phyloP scores from a whole-genome alignment of 2,113 vertebrate genomes.

The Lontra canadensis region DNA sequence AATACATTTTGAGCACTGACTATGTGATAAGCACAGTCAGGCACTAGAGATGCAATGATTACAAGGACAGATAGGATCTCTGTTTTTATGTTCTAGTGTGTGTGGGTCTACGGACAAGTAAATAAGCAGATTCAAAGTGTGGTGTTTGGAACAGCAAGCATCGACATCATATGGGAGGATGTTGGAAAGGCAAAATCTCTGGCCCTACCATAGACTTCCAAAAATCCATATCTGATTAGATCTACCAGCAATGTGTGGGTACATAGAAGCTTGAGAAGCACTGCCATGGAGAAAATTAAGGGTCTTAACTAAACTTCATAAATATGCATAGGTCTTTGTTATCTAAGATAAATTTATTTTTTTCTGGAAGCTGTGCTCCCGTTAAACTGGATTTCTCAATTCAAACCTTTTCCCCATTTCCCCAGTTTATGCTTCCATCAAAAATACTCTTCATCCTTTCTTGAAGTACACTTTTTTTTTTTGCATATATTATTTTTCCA shows the following conservation, averaged over 20 bases:
- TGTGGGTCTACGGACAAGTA: background rate
- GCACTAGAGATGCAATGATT: background rate
- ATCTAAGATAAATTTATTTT: background rate
- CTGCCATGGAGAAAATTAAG: background rate
- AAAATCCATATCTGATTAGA: background rate
- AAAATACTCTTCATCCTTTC: background rate
- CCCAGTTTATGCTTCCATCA: background rate
- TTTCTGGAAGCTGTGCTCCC: background rate
- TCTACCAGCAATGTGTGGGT: rapidly evolving
- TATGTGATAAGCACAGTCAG: background rate
- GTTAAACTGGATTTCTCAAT: background rate
- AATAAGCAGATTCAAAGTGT: background rate
- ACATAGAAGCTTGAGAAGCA: background rate
- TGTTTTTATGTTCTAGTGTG: background rate
- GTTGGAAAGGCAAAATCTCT: background rate
- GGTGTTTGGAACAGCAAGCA: background rate
- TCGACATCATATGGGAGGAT: background rate
- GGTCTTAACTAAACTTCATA: background rate
- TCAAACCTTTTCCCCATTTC: background rate
- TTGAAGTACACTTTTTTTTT: background rate
- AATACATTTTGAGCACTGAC: background rate
- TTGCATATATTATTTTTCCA: background rate
- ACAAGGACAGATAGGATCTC: background rate
- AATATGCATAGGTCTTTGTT: background rate
- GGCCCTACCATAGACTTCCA: background rate